Base-by-base conservation (phyloP, 2,888 invertebrate species). In the Trichogramma dendrolimi region DNA sequence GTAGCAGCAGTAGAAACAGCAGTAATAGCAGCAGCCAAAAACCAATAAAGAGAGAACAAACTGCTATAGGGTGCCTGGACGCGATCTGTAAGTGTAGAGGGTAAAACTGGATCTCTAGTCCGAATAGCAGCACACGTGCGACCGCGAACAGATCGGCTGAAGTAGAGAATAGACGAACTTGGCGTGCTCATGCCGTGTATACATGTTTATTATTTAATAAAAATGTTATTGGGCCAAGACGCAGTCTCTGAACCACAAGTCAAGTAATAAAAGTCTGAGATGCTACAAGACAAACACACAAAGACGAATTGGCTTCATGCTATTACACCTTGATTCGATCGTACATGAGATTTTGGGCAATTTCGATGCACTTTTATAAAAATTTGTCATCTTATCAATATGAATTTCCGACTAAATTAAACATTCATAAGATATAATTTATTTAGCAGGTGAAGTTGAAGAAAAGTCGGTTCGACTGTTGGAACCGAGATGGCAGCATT, bases 131-230 rank as follows among this genome's bases (percentile, higher is more conserved):
- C n/a, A n/a, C n/a, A n/a, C n/a, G 46, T 46, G 46, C 46, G 46
- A n/a, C 10, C n/a, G 46, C n/a, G 46, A n/a, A n/a, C 46, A 27
- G 27, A 27, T 27, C 27, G 27, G n/a, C 46, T 46, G 8, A 10
- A 10, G 2, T n/a, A 46, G 46, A 46, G 46, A 2, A 46, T 10
- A 46, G 46, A 46, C 10, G n/a, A 3, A 46, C 46, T 46, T 46
- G 10, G 2, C n/a, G 8, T 46, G 8, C 46, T 46, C 46, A 2
- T 46, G 8, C 8, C n/a, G 46, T 43, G 48, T 50, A 62, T 62
- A 67, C 58, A 68, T 67, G 67, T 69, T 69, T 70, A 71, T 71
- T 73, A 71, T 73, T 72, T 70, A 70, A 74, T 73, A 72, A 73
- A 74, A 74, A 69, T 71, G 69, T 73, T 73, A 73, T 72, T 71